Evolutionary conservation across 35 echinoderm and acorn worm species (phyloP).

Genomic region (Stichopus chloronotus): DNA sequence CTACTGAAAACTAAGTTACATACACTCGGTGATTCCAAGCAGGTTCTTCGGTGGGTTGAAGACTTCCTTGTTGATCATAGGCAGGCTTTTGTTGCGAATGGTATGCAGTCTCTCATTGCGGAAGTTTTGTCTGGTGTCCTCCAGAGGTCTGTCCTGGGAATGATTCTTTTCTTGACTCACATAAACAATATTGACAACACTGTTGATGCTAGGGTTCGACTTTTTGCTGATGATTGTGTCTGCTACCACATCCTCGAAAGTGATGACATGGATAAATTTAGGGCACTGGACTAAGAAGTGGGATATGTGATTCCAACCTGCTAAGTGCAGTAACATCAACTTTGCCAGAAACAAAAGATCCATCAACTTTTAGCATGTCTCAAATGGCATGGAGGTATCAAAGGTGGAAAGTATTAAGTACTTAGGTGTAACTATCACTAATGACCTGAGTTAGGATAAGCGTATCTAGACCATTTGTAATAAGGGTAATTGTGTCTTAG

Average conservation of each 20-base stretch:
- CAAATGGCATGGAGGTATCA: too few relatives aligned
- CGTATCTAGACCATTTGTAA: too few relatives aligned
- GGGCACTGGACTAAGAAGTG: too few relatives aligned
- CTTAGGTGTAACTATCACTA: too few relatives aligned
- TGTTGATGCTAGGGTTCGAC: background rate
- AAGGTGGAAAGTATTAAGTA: too few relatives aligned
- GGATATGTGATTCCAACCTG: background rate
- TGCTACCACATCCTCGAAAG: background rate
- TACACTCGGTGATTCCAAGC: too few relatives aligned
- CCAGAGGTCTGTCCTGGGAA: constrained; percentile 7
- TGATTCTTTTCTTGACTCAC: background rate
- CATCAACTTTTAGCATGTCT: background rate
- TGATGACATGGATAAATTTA: too few relatives aligned
- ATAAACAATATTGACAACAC: constrained; percentile 9
- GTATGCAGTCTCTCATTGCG: background rate
- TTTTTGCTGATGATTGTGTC: constrained; percentile 8
- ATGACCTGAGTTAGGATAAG: too few relatives aligned
- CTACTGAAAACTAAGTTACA: too few relatives aligned
- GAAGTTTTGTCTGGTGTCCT: background rate
- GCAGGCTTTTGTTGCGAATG: constrained; percentile 7
- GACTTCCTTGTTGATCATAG: background rate
- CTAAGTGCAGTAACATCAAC: background rate
- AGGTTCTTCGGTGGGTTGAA: too few relatives aligned
- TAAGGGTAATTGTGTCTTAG: too few relatives aligned
- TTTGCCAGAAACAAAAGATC: background rate